Conservation (phyloP, 2,888 invertebrate genomes). For the Nephrotoma appendiculata region DNA sequence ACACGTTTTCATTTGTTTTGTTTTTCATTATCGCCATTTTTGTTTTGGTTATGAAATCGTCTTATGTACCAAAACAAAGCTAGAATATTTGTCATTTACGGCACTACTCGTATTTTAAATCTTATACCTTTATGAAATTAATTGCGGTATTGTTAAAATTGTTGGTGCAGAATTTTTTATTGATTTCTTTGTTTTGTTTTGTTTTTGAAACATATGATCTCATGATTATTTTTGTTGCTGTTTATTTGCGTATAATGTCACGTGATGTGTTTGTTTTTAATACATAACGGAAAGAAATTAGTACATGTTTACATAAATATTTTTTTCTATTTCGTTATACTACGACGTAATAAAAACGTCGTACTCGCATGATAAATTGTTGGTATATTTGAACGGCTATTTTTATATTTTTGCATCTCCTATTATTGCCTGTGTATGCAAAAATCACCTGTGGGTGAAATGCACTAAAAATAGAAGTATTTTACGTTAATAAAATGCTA, state of each 20-base stretch:
- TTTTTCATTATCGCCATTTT: not conserved
- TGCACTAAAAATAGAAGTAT: not conserved
- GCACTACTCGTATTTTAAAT: no score
- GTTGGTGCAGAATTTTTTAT: no score
- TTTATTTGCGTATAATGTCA: not conserved
- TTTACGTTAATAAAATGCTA: not conserved
- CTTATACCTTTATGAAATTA: no score
- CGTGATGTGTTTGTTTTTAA: not conserved
- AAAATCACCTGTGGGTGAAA: not conserved
- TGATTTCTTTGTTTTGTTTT: no score
- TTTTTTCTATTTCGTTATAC: not conserved
- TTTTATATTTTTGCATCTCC: not conserved
- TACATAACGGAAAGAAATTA: not conserved
- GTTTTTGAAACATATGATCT: not conserved
- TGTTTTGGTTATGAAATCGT: not conserved
- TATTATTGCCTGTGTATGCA: not conserved
- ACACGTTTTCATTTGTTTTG: not conserved
- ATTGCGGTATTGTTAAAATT: no score
- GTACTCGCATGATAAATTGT: not conserved
- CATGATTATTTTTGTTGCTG: not conserved
- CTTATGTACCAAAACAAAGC: not conserved
- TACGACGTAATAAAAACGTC: not conserved
- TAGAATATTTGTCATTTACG: not conserved
- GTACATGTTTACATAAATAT: not conserved
- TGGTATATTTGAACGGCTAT: not conserved